These are phyloP conservation scores for Cyanoramphus novaezelandiae DNA, from an alignment of 2,113 vertebrate genomes.

Conservation along the genomic window DNA sequence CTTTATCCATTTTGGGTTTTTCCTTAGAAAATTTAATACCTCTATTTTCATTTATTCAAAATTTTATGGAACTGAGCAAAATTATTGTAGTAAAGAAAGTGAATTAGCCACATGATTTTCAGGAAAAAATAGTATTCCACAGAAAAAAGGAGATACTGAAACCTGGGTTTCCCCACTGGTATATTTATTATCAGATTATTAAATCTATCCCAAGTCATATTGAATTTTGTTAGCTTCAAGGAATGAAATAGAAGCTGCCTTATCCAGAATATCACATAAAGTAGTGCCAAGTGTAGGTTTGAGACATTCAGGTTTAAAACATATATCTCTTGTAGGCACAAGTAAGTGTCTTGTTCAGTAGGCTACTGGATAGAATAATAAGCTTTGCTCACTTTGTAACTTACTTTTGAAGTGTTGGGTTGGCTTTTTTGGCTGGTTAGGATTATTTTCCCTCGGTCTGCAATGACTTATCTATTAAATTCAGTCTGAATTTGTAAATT, in stretches of 20 bases:
- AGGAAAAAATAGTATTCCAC: not conserved
- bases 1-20: not conserved
- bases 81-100: not conserved
- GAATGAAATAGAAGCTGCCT: not conserved
- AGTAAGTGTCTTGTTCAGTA: not conserved
- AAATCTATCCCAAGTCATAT: not conserved
- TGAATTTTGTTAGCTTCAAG: not conserved
- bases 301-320: not conserved
- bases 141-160: not conserved
- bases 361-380: not conserved
- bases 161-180: not conserved
- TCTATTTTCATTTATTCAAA: not conserved
- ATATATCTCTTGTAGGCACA: not conserved
- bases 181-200: not conserved
- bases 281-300: not conserved
- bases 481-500: not conserved
- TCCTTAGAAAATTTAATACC: not conserved
- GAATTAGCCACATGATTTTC: not conserved
- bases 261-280: not conserved
- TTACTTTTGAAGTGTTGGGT: not conserved
- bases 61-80: not conserved
- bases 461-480: not conserved
- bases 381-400: rapidly evolving
- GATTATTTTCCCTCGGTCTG: not conserved
- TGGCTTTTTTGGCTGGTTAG: rapidly evolving